These are phyloP conservation scores for Sus scrofa DNA, from an alignment of 2,113 vertebrate species.

Conservation along the genomic window DNA sequence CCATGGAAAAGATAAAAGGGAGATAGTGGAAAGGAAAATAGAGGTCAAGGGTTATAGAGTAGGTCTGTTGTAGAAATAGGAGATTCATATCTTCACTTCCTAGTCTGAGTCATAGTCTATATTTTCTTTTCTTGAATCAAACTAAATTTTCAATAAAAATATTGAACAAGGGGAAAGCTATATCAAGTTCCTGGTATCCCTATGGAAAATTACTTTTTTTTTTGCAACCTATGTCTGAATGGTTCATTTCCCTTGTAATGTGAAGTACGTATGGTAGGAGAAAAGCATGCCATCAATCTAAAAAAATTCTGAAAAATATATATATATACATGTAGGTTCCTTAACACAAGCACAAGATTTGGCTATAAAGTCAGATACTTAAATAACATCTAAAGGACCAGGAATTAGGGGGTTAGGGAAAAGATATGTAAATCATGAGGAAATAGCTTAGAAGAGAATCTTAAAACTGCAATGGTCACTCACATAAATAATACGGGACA, in stretches of 20 bases:
- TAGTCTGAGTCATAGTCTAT: background rate
- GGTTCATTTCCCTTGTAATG: conserved; percentile 52
- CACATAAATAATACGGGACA: conserved; percentile 79
- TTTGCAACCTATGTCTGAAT: background rate
- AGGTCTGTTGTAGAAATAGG: background rate
- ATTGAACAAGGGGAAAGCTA: background rate
- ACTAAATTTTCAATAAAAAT: conserved; percentile 10
- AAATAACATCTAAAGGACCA: conserved; percentile 69
- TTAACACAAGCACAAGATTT: conserved; percentile 38
- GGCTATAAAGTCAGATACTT: conserved; percentile 33
- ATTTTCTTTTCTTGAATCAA: background rate
- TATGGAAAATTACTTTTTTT: conserved; percentile 19
- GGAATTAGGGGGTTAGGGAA: conserved; percentile 77
- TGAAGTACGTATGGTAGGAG: background rate
- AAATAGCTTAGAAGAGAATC: conserved; percentile 80
- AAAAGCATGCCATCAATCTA: background rate
- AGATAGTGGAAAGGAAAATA: background rate
- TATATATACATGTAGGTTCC: background rate
- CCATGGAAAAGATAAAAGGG: background rate
- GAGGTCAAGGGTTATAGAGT: background rate
- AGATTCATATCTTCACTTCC: background rate
- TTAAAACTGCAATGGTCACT: conserved; percentile 82
- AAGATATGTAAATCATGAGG: conserved; percentile 70
- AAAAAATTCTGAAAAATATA: background rate
- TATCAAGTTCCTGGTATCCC: background rate